phyloP scores from a whole-genome alignment of 2,888 invertebrate genomes.

The Volucella inanis region DNA sequence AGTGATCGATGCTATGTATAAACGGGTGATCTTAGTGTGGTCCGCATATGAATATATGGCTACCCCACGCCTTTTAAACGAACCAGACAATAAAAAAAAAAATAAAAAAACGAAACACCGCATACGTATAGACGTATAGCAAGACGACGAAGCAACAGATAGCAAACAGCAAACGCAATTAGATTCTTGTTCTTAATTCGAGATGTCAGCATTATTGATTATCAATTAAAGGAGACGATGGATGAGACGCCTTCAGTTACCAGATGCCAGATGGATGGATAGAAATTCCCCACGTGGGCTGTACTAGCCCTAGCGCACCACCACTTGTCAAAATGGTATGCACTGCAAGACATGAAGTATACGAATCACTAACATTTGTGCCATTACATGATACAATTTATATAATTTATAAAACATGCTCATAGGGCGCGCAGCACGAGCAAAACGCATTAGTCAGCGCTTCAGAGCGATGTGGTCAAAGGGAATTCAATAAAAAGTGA shows the following conservation, averaged over 20 bases:
- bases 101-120: not conserved
- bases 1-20: constrained; percentile 45
- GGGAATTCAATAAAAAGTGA: constrained; percentile 63
- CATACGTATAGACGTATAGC: not conserved
- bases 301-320: not conserved
- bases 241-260: constrained; percentile 66
- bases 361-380: constrained; percentile 56
- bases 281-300: constrained; percentile 1
- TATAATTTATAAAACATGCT: constrained; percentile 41
- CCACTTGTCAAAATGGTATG: constrained; percentile 56
- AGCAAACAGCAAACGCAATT: constrained; percentile 65
- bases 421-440: constrained; percentile 14
- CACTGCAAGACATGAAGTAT: constrained; percentile 12
- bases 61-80: constrained; percentile 40
- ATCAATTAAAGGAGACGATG: constrained; percentile 71
- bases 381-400: constrained; percentile 64
- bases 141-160: constrained; percentile 11
- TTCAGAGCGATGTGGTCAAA: constrained; percentile 25
- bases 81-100: not conserved
- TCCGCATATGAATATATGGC: constrained; percentile 35
- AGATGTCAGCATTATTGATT: constrained; percentile 73
- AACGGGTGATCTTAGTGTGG: constrained; percentile 32
- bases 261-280: constrained; percentile 27
- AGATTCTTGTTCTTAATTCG: constrained; percentile 72
- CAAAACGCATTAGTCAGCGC: constrained; percentile 22